Evolutionary conservation across 1,140 invertebrate species (phyloP), one percentile per base, ranked within the genome.

Genomic region (Scaptodrosophila lebanonensis): DNA sequence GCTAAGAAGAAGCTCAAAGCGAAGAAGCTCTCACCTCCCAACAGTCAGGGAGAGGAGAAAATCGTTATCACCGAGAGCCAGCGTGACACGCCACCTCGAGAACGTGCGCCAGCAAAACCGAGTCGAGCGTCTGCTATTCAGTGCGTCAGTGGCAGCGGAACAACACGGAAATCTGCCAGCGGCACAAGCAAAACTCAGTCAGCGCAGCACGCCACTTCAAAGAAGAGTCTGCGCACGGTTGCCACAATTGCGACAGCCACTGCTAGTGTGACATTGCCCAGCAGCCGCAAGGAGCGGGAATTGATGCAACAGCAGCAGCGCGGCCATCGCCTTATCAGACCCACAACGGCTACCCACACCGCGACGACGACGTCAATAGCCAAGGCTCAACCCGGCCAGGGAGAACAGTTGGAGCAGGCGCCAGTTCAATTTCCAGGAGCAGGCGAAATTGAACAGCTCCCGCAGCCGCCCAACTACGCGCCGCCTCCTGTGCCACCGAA

Each of bases 11-110:
- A 48, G 36, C 43, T n/a, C n/a, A n/a, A n/a, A n/a, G n/a, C n/a
- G 12, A 33, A 27, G 33, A 42, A 17, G n/a, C 27, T 30, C 20
- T 29, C 9, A 1, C 30, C 50, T 33, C 25, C 33, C 32, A 36
- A 16, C 49, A 1, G 12, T 27, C 7, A 2, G 35, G 32, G 25
- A 39, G 67, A 82, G 54, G 72, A 79, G 59, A 83, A 70, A 66
- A 65, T 69, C 63, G 60, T 76, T 79, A 84, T 86, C 83, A 86
- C 84, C 29, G 82, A 83, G 68, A 86, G 84, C 61, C 56, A 38
- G 17, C 66, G 70, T 27, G 84, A 86, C 49, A 86, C 82, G 39
- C 84, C 84, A 47, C 84, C 84, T 6, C 43, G 60, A 45, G 84
- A 86, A 18, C 72, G 77, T 32, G 84, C 84, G 8, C 84, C 84